Conservation (phyloP, 2,113 vertebrate genomes). For the Gymnocephalus cernua region DNA sequence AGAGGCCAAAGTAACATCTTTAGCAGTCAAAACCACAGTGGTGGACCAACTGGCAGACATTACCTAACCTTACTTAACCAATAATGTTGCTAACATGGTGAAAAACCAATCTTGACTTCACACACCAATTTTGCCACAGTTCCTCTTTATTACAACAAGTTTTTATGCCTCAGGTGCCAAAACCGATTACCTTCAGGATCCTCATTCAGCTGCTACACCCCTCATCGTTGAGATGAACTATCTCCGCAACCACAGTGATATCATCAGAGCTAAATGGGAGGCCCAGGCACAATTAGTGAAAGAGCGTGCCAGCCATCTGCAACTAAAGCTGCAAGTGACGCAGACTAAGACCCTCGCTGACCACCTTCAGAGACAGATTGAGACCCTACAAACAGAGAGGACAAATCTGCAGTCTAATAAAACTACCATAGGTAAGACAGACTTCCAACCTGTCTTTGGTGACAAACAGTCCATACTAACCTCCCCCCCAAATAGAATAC, state of each 20-base stretch:
- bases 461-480: not conserved
- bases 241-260: constrained; percentile 59
- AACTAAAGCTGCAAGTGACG: constrained; percentile 43
- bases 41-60: not conserved
- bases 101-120: not conserved
- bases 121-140: not conserved
- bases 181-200: constrained; percentile 25
- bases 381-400: constrained; percentile 46
- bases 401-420: constrained; percentile 29
- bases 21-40: not conserved
- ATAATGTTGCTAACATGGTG: not conserved
- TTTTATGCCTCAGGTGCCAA: constrained; percentile 59
- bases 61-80: too few species aligned
- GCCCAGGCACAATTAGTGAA: constrained; percentile 34
- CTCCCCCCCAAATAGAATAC: not conserved
- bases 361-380: constrained; percentile 46
- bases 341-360: constrained; percentile 33
- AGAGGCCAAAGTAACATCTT: not conserved
- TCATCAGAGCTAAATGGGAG: constrained; percentile 33
- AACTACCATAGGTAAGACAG: constrained; percentile 50
- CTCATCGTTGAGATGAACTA: constrained; percentile 59
- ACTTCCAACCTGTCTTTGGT: not conserved
- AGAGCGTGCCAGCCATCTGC: not conserved
- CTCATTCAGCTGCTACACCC: constrained; percentile 16
- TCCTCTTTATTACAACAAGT: not conserved